These are phyloP conservation scores for Lanistes nyassanus DNA, from an alignment of 1,140 invertebrate genomes.

Conservation along the genomic window DNA sequence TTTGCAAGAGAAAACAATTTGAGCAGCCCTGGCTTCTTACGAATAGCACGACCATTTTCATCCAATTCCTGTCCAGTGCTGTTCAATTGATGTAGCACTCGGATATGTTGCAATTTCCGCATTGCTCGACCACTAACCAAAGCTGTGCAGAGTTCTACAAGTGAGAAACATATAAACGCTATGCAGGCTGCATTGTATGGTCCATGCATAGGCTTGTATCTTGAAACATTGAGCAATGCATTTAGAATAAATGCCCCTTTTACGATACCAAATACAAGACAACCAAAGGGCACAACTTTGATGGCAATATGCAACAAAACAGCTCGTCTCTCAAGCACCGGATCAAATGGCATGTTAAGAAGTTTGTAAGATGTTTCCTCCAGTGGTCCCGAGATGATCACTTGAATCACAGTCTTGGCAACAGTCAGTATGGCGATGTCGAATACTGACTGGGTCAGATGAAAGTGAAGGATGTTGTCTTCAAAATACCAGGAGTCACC, in stretches of 20 bases:
- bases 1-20: constrained; percentile 56
- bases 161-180: constrained; percentile 43
- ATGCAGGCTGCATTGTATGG: constrained; percentile 58
- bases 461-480: constrained; percentile 55
- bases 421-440: constrained; percentile 53
- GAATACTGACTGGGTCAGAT: constrained; percentile 58
- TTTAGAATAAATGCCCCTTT: constrained; percentile 58
- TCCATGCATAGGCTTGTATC: constrained; percentile 53
- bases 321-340: constrained; percentile 18
- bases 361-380: constrained; percentile 44
- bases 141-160: constrained; percentile 47
- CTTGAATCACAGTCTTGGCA: constrained; percentile 46
- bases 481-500: constrained; percentile 59
- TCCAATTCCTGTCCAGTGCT: constrained; percentile 56
- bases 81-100: constrained; percentile 56
- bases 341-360: constrained; percentile 44
- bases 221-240: constrained; percentile 42
- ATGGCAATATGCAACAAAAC: constrained; percentile 34
- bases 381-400: constrained; percentile 35
- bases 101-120: constrained; percentile 43
- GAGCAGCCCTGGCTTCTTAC: constrained; percentile 44
- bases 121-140: constrained; percentile 45
- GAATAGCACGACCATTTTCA: constrained; percentile 54
- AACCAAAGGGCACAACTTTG: constrained; percentile 34
- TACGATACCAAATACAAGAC: constrained; percentile 36